Conservation (phyloP, 2,113 vertebrate species). For the Sisor rabdophorus region DNA sequence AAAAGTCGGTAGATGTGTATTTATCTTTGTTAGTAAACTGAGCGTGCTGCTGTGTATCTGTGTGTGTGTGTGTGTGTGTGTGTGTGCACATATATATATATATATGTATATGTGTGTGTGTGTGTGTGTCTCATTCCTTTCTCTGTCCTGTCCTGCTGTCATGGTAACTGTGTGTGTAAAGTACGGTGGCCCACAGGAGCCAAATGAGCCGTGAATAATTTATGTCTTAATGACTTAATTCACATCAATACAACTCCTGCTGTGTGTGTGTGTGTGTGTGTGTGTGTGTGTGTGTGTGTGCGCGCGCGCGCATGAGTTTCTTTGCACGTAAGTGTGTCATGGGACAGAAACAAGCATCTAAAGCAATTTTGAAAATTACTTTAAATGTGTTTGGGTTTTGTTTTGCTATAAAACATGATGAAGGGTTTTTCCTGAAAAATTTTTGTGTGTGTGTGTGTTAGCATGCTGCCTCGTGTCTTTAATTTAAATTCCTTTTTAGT, state of each 20-base stretch:
- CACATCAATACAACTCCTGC: conserved; percentile 69
- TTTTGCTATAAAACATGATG: conserved; percentile 3
- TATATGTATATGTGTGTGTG: conserved; percentile 39
- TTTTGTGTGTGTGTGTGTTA: conserved; percentile 15
- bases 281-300: background rate
- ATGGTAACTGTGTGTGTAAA: conserved; percentile 73
- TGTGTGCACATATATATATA: conserved; percentile 14
- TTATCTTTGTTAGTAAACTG: conserved; percentile 20
- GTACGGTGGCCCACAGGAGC: conserved; percentile 75
- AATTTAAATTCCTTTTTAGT: conserved; percentile 45
- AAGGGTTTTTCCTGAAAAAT: background rate
- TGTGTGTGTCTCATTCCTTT: conserved; percentile 64
- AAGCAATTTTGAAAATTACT: conserved; percentile 30
- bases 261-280: conserved; percentile 29
- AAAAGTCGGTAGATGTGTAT: conserved; percentile 14
- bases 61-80: conserved; percentile 1
- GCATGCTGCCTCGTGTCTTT: conserved; percentile 8
- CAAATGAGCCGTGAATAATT: conserved; percentile 79
- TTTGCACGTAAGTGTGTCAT: conserved; percentile 21
- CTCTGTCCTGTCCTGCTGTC: conserved; percentile 68
- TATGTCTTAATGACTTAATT: conserved; percentile 76
- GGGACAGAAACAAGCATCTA: conserved; percentile 18
- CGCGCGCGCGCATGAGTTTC: background rate
- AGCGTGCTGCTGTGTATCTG: conserved; percentile 25
- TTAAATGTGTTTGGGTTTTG: conserved; percentile 12